A percentile compares a stretch with the other conserved stretches of the same genome.
These are phyloP conservation scores for Tautogolabrus adspersus DNA, from an alignment of 2,113 vertebrate genomes.

Conservation along the genomic window DNA sequence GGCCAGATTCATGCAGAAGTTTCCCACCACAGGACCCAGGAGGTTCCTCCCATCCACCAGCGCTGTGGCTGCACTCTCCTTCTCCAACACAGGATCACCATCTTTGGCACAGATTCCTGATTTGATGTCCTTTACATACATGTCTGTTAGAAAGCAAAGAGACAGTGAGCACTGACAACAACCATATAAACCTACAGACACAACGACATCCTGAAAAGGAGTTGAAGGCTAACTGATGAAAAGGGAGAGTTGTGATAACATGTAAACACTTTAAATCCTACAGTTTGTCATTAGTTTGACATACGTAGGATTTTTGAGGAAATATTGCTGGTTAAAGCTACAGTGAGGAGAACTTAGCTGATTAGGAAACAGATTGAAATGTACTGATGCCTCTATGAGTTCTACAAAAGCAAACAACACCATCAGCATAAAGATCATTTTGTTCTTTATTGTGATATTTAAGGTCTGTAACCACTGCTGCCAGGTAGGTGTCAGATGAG, in stretches of 20 bases:
- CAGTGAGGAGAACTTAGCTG: too few species aligned
- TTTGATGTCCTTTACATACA: constrained; percentile 83
- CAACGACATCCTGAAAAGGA: background rate
- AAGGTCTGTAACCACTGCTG: too few species aligned
- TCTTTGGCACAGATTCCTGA: constrained; percentile 81
- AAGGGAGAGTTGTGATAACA: too few species aligned
- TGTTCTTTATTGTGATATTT: too few species aligned
- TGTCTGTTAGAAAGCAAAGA: constrained; percentile 63
- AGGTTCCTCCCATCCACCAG: constrained; percentile 84
- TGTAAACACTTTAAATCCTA: background rate
- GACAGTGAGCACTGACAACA: background rate
- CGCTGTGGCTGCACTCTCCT: constrained; percentile 81
- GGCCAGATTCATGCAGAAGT: constrained; percentile 85
- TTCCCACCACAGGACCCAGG: constrained; percentile 85
- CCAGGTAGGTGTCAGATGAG: too few species aligned
- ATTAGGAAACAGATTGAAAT: too few species aligned
- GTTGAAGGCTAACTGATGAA: background rate
- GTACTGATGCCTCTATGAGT: too few species aligned
- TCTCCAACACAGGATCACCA: constrained; percentile 79
- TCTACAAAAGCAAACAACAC: too few species aligned
- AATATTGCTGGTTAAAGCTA: too few species aligned
- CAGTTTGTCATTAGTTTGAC: background rate
- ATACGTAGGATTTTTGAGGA: too few species aligned
- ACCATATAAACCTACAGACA: too few species aligned
- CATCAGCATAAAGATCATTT: too few species aligned